Base-by-base conservation (phyloP, 1,140 invertebrate genomes). In the Saxidomus purpurata region DNA sequence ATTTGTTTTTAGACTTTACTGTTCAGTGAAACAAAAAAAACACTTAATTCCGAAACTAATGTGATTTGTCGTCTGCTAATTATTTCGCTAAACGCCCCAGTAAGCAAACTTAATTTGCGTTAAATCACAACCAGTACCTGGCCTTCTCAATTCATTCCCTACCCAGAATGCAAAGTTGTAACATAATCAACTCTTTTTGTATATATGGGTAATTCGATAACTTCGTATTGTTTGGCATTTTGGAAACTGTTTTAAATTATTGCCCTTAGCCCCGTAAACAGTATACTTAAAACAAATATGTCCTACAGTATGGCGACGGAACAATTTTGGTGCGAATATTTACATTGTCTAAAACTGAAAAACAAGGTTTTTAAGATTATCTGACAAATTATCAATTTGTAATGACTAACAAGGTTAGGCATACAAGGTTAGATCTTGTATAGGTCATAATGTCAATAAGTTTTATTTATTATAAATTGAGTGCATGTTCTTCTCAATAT, bases 81-180 rank as follows among this genome's bases (percentile, higher is more conserved):
- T 61, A 55, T 83, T 83, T 67, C 28, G 40, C 61, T 83, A 61
- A 83, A 83, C 81, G 55, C 81, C 40, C n/a, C 49, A 83, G 34
- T 47, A 67, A 63, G n/a, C 81, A 63, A 67, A 81, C 79, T 61
- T 55, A 81, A 81, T 81, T 61, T 61, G 47, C 34, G 47, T 61
- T 81, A 81, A 81, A 61, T 79, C 74, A 52, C 74, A 49, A n/a
- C 74, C 74, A 79, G 49, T 55, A 34, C 49, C 40, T 1, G n/a
- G 17, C 22, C 40, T 79, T 36, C 17, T 67, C 25, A 55, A 76
- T 55, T 80, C 76, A 80, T 25, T 76, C 74, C 13, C 25, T 59
- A 59, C 67, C 67, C 67, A 71, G 4, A 71, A 71, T 71, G 49
- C 74, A 49, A 49, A 43, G 1, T 77, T 81, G 79, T 81, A 81